A percentile compares a stretch with the other conserved stretches of the same genome.
phyloP scores from a whole-genome alignment of 2,888 invertebrate genomes.

The Teleiodes luculella region DNA sequence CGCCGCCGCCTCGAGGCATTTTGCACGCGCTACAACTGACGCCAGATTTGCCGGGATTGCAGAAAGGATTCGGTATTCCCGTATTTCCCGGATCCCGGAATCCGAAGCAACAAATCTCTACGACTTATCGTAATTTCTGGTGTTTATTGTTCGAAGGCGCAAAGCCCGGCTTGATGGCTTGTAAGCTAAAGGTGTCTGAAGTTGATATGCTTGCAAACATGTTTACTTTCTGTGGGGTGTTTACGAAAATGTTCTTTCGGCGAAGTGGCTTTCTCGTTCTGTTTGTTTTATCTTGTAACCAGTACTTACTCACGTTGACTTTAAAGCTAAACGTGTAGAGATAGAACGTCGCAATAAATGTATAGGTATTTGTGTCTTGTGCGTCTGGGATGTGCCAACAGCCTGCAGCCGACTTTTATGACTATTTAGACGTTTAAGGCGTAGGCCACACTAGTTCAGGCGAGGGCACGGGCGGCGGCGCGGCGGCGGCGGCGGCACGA shows the following conservation, averaged over 20 bases:
- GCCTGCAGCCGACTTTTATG: too few species aligned
- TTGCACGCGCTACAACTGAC: neutral
- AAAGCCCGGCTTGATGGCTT: neutral
- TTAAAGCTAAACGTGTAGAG: too few species aligned
- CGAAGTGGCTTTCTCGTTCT: neutral
- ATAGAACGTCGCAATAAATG: too few species aligned
- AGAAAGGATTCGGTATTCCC: neutral
- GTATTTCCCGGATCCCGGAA: neutral
- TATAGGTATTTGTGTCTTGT: too few species aligned
- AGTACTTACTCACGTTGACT: neutral
- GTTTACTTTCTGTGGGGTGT: neutral
- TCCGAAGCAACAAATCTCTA: neutral
- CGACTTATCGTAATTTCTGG: constrained; percentile 2
- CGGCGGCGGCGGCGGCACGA: too few species aligned
- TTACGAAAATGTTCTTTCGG: neutral
- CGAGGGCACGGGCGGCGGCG: too few species aligned
- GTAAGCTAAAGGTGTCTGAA: neutral
- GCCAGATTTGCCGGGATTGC: neutral
- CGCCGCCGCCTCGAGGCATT: neutral
- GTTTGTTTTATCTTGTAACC: neutral
- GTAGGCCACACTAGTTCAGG: too few species aligned
- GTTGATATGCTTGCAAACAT: neutral
- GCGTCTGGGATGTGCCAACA: too few species aligned
- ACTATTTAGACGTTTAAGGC: too few species aligned
- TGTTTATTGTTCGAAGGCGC: constrained; percentile 3